Conservation (phyloP, 2,113 vertebrate genomes). For the Nestor notabilis region DNA sequence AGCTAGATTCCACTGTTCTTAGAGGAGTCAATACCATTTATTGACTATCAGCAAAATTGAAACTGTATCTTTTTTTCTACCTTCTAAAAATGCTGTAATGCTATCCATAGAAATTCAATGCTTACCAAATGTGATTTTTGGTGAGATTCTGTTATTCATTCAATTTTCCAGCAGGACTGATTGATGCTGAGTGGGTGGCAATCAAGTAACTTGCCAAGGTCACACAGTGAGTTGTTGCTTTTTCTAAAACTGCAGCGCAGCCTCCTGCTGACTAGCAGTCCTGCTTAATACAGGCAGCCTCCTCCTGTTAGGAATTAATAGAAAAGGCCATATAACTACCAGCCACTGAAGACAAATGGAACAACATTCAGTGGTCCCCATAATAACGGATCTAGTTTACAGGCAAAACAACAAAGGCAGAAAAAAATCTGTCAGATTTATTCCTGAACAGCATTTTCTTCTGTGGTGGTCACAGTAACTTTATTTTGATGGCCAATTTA, state of each 20-base stretch:
- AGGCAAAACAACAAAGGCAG: background rate
- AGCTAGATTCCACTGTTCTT: background rate
- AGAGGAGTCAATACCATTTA: background rate
- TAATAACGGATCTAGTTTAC: background rate
- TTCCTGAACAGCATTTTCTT: background rate
- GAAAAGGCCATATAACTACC: background rate
- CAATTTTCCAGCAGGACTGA: background rate
- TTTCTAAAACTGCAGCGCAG: background rate
- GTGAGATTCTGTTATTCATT: background rate
- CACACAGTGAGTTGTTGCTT: background rate
- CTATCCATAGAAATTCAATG: background rate
- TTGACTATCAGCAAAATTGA: background rate
- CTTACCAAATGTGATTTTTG: background rate
- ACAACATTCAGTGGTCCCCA: background rate
- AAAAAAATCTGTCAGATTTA: background rate
- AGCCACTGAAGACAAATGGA: background rate
- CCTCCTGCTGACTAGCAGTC: background rate
- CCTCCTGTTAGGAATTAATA: background rate
- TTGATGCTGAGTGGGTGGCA: background rate
- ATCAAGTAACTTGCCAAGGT: background rate
- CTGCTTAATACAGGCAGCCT: background rate
- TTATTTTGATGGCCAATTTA: background rate
- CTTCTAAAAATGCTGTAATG: background rate
- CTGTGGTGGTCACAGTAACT: accelerated
- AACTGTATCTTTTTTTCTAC: background rate